These are phyloP conservation scores for Gryon sp. DNA, from an alignment of 1,140 invertebrate species.

Conservation along the genomic window DNA sequence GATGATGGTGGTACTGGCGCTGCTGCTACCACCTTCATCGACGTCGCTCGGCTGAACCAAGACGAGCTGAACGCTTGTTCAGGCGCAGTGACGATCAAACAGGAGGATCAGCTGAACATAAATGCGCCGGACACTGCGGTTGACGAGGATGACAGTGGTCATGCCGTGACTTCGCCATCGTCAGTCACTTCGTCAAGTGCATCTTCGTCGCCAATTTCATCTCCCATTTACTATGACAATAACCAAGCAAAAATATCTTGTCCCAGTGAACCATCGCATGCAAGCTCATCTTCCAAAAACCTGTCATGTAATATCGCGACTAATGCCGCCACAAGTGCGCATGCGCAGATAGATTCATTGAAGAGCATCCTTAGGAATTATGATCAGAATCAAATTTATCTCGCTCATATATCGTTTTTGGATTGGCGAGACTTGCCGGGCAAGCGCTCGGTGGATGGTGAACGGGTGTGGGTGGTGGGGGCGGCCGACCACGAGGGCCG, in stretches of 20 bases:
- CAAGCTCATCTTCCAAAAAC: too few species aligned
- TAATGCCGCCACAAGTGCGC: constrained; percentile 26
- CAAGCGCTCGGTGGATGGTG: constrained; percentile 62
- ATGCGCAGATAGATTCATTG: constrained; percentile 64
- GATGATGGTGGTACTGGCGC: too few species aligned
- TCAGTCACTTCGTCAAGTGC: not conserved
- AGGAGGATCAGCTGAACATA: constrained; percentile 8
- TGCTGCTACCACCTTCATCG: too few species aligned
- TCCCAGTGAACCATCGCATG: too few species aligned
- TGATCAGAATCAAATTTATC: constrained; percentile 77
- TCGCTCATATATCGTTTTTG: constrained; percentile 77
- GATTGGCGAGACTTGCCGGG: constrained; percentile 79
- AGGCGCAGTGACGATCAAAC: not conserved
- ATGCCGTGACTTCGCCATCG: constrained; percentile 27
- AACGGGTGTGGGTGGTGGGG: constrained; percentile 79
- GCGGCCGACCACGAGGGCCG: constrained; percentile 79
- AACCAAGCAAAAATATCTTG: too few species aligned
- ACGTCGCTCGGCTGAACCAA: not conserved
- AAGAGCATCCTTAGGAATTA: constrained; percentile 71
- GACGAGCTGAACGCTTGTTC: not conserved
- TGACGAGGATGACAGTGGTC: constrained; percentile 54
- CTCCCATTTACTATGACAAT: constrained; percentile 27
- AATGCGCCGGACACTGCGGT: constrained; percentile 8
- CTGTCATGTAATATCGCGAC: constrained; percentile 7
- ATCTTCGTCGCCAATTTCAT: constrained; percentile 4